phyloP scores from a whole-genome alignment of 1,140 invertebrate genomes.

The Copidosoma floridanum region DNA sequence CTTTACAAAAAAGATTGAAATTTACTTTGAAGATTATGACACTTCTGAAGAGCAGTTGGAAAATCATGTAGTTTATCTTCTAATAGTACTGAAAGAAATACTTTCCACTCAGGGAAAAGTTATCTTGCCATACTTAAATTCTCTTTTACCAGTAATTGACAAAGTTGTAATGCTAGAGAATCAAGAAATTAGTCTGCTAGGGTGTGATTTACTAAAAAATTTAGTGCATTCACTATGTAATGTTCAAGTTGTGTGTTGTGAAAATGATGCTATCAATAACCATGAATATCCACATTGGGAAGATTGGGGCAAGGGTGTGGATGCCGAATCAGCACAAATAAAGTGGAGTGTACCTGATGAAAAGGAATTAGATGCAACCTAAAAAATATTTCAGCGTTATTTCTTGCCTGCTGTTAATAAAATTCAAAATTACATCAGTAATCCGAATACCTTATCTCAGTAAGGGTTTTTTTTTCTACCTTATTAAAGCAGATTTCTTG shows the following conservation, averaged over 20 bases:
- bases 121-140: conserved; percentile 64
- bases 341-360: conserved; percentile 76
- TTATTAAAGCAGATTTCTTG: too few species aligned
- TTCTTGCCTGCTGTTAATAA: conserved; percentile 58
- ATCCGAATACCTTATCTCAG: conserved; percentile 43
- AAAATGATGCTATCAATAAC: conserved; percentile 61
- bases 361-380: conserved; percentile 67
- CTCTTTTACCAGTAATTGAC: conserved; percentile 63
- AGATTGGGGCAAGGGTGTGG: conserved; percentile 76
- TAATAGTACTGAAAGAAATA: conserved; percentile 74
- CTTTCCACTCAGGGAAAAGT: conserved; percentile 63
- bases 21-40: conserved; percentile 59
- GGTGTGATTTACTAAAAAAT: conserved; percentile 53
- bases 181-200: conserved; percentile 61
- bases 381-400: conserved; percentile 67
- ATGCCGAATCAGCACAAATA: conserved; percentile 66
- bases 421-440: conserved; percentile 56
- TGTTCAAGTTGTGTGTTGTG: conserved; percentile 61
- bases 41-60: conserved; percentile 74
- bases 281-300: conserved; percentile 75
- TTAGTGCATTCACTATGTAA: conserved; percentile 62
- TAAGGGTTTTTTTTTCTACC: conserved; percentile 17
- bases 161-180: conserved; percentile 64
- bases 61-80: conserved; percentile 75
- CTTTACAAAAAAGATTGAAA: conserved; percentile 63